Percentiles rank a stretch among this genome's conserved stretches.
Evolutionary conservation across 2,888 invertebrate species (phyloP).

Genomic region (Calliopum simillimum): DNA sequence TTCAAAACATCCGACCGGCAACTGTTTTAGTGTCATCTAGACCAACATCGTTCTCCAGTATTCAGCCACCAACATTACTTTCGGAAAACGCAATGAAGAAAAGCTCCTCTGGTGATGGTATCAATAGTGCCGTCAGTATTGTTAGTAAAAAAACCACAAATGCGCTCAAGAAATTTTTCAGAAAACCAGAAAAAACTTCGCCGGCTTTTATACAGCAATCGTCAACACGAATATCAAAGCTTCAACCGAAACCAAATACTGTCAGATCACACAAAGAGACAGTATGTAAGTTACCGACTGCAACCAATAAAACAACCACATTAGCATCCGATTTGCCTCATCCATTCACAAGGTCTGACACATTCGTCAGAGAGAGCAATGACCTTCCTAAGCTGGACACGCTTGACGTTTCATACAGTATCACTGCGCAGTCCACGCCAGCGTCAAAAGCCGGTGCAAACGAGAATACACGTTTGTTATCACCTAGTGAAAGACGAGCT

Average conservation of each 20-base stretch:
- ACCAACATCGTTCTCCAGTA: constrained; percentile 51
- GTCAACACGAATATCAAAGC: constrained; percentile 47
- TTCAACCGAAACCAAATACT: constrained; percentile 37
- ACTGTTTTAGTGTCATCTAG: constrained; percentile 39
- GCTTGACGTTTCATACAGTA: constrained; percentile 41
- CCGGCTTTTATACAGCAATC: constrained; percentile 39
- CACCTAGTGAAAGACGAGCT: constrained; percentile 34
- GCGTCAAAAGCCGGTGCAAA: constrained; percentile 36
- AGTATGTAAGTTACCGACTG: constrained; percentile 27
- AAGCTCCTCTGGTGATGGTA: constrained; percentile 58
- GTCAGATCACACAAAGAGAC: constrained; percentile 7
- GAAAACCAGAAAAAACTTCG: constrained; percentile 46
- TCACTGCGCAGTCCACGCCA: constrained; percentile 43
- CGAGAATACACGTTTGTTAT: constrained; percentile 46
- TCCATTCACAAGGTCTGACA: constrained; percentile 61
- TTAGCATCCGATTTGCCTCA: not conserved
- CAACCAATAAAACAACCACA: constrained; percentile 20
- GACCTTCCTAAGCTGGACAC: constrained; percentile 47
- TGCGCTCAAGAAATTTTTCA: constrained; percentile 60
- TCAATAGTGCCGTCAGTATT: constrained; percentile 59
- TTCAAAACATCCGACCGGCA: constrained; percentile 37
- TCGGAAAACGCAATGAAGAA: constrained; percentile 54
- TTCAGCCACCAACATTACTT: constrained; percentile 45
- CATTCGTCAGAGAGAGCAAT: constrained; percentile 60
- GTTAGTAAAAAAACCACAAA: constrained; percentile 60